These are phyloP conservation scores for Chymomyza procnemis DNA, from an alignment of 2,888 invertebrate species.

Conservation along the genomic window DNA sequence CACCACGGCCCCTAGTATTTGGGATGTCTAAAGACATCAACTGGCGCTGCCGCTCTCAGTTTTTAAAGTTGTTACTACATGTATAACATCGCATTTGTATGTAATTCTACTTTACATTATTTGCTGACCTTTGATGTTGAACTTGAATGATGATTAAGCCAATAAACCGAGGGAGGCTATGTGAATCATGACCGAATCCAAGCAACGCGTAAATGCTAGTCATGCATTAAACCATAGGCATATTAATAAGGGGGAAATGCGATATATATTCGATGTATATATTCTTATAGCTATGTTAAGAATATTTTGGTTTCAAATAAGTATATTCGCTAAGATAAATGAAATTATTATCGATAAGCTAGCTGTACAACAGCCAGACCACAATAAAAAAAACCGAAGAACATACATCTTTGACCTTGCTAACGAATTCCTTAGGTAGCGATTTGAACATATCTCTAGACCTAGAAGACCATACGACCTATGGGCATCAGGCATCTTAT, in stretches of 20 bases:
- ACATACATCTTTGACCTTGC: too few relatives aligned
- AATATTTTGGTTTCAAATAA: too few relatives aligned
- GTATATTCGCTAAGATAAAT: too few relatives aligned
- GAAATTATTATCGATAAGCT: too few relatives aligned
- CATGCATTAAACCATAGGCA: background rate
- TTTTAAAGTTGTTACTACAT: slow-evolving; percentile 30
- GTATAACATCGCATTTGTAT: slow-evolving; percentile 30
- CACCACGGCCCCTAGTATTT: slow-evolving; percentile 21
- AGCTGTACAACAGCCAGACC: too few relatives aligned
- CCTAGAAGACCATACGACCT: too few relatives aligned
- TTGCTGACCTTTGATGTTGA: slow-evolving; percentile 57
- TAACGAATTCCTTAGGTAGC: too few relatives aligned
- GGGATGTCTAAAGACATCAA: background rate
- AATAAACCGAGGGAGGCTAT: slow-evolving; percentile 28
- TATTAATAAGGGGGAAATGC: background rate
- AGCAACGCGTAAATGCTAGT: background rate
- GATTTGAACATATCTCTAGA: too few relatives aligned
- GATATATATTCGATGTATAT: too few relatives aligned
- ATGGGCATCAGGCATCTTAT: too few relatives aligned
- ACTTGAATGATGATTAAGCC: slow-evolving; percentile 66
- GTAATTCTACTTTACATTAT: slow-evolving; percentile 33
- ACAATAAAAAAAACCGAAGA: too few relatives aligned
- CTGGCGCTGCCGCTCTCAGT: slow-evolving; percentile 65
- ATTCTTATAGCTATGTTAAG: too few relatives aligned
- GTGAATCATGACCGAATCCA: background rate